Percentiles rank a stretch among this genome's conserved stretches.
Evolutionary conservation across 2,797 vertebrate species (phyloP).

Genomic region (Lacerta viridis): DNA sequence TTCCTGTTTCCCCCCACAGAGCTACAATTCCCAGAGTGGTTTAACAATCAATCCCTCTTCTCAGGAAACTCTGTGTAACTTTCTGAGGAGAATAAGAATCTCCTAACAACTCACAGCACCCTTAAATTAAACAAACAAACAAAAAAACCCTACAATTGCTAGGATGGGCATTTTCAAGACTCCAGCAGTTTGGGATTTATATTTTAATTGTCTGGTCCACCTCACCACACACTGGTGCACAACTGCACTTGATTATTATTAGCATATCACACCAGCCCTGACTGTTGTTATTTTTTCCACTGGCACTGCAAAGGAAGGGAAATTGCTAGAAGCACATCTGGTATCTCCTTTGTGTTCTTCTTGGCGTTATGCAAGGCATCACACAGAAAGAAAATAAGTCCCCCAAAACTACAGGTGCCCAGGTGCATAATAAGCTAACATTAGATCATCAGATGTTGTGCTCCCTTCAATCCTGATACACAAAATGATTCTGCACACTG

Average conservation of each 20-base stretch:
- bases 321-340: not conserved
- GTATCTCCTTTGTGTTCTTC: not conserved
- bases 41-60: too few relatives aligned
- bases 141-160: too few relatives aligned
- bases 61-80: too few relatives aligned
- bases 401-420: not conserved
- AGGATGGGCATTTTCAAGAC: not conserved
- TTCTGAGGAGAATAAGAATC: too few relatives aligned
- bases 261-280: not conserved
- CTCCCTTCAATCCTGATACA: not conserved
- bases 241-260: not conserved
- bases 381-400: not conserved
- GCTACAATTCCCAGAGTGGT: too few relatives aligned
- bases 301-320: not conserved
- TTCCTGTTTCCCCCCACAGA: too few relatives aligned
- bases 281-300: not conserved
- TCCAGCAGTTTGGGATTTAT: not conserved
- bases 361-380: not conserved
- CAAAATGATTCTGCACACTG: not conserved
- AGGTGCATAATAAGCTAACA: not conserved
- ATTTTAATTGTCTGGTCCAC: not conserved
- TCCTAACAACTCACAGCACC: too few relatives aligned
- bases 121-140: too few relatives aligned
- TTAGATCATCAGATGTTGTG: not conserved
- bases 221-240: not conserved